These are phyloP conservation scores for Bembecia ichneumoniformis DNA, from an alignment of 2,888 invertebrate species.

Conservation along the genomic window DNA sequence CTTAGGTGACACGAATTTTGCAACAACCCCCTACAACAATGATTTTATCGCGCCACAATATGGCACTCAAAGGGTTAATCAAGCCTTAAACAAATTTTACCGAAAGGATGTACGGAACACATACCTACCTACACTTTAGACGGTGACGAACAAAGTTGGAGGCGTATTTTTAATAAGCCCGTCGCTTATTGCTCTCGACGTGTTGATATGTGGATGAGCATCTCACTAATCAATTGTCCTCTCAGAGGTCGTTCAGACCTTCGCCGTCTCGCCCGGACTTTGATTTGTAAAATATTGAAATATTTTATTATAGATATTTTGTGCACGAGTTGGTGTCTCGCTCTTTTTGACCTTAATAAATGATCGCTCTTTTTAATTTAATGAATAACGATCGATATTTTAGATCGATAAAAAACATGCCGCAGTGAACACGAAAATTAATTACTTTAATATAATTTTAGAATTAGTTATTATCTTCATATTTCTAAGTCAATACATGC, in stretches of 20 bases:
- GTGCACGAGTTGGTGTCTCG: not conserved
- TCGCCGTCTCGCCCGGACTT: slow-evolving; percentile 15
- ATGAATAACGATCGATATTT: not conserved
- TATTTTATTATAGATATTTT: slow-evolving; percentile 8
- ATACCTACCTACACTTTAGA: no score
- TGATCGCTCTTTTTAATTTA: not conserved
- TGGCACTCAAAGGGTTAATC: no score
- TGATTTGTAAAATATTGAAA: slow-evolving; percentile 24
- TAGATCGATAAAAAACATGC: no score
- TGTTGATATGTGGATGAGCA: slow-evolving; percentile 25
- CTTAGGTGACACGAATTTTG: no score
- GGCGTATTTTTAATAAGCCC: slow-evolving; percentile 27
- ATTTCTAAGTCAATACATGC: no score
- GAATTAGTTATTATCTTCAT: no score
- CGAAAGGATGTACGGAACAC: no score
- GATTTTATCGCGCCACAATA: no score
- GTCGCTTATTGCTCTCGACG: slow-evolving; percentile 19
- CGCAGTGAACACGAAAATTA: no score
- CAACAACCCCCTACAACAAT: no score
- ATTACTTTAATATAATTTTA: no score
- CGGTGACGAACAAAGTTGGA: not conserved
- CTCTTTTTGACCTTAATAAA: not conserved
- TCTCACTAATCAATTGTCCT: slow-evolving; percentile 45
- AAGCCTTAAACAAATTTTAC: no score
- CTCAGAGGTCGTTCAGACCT: slow-evolving; percentile 27